These are phyloP conservation scores for Siniperca obscura DNA, from an alignment of 2,797 vertebrate genomes.

Conservation along the genomic window DNA sequence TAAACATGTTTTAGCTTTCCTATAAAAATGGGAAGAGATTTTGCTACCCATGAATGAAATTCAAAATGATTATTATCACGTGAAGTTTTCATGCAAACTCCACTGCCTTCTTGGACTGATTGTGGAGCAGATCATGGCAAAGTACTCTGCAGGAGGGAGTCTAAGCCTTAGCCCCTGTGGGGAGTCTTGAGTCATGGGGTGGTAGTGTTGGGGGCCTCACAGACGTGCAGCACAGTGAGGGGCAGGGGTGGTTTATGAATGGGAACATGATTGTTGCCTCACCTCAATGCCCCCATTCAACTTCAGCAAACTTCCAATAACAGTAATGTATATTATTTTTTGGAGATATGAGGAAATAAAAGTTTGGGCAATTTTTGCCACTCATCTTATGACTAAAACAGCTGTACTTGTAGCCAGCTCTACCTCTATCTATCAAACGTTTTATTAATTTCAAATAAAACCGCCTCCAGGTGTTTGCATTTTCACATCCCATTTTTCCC, in stretches of 20 bases:
- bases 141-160: not conserved
- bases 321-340: not conserved
- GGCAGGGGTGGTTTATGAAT: not conserved
- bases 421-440: constrained; percentile 1
- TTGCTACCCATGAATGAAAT: not conserved
- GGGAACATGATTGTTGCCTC: not conserved
- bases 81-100: not conserved
- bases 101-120: not conserved
- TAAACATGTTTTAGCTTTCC: not conserved
- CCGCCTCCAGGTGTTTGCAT: constrained; percentile 45
- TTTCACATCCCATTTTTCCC: constrained; percentile 39
- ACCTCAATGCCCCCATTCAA: not conserved
- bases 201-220: not conserved
- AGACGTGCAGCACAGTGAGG: not conserved
- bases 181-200: not conserved
- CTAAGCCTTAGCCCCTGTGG: not conserved
- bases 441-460: constrained; percentile 27
- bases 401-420: not conserved
- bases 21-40: not conserved
- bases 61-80: not conserved
- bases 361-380: not conserved
- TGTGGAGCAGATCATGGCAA: constrained; percentile 6
- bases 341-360: not conserved
- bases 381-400: not conserved
- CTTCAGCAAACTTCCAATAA: not conserved